Percentiles rank a stretch among this genome's conserved stretches.
Conservation (phyloP, 2,797 vertebrate genomes). For the Pangasius macronema region DNA sequence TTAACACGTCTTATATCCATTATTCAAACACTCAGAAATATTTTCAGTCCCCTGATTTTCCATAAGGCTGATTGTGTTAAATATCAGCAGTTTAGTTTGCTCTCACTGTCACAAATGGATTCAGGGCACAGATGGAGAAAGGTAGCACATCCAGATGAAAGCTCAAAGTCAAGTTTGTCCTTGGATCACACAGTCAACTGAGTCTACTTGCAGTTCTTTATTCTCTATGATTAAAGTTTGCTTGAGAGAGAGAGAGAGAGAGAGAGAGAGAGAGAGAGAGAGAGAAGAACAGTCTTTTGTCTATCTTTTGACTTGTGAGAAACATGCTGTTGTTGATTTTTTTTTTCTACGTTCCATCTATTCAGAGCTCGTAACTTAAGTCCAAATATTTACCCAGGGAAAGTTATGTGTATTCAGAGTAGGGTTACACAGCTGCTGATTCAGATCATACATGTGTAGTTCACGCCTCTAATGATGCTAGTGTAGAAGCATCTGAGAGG, state of each 20-base stretch:
- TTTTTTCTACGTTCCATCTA: background rate
- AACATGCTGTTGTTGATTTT: background rate
- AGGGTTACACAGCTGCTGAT: background rate
- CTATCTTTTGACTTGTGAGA: background rate
- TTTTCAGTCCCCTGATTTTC: slow-evolving; percentile 16
- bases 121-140: background rate
- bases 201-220: background rate
- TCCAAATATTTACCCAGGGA: background rate
- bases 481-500: background rate
- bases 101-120: slow-evolving; percentile 23
- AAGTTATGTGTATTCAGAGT: background rate
- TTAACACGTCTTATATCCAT: slow-evolving; percentile 34
- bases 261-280: background rate
- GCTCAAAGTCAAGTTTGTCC: slow-evolving; percentile 7
- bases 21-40: slow-evolving; percentile 32
- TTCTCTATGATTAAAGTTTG: background rate
- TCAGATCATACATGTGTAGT: background rate
- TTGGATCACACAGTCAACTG: background rate
- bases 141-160: slow-evolving; percentile 3
- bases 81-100: slow-evolving; percentile 27
- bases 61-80: slow-evolving; percentile 28
- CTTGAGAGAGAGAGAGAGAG: background rate
- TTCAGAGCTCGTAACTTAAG: background rate
- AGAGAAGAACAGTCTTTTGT: background rate
- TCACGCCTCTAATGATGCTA: background rate